phyloP scores from a whole-genome alignment of 2,797 vertebrate genomes.

The Nasua narica region DNA sequence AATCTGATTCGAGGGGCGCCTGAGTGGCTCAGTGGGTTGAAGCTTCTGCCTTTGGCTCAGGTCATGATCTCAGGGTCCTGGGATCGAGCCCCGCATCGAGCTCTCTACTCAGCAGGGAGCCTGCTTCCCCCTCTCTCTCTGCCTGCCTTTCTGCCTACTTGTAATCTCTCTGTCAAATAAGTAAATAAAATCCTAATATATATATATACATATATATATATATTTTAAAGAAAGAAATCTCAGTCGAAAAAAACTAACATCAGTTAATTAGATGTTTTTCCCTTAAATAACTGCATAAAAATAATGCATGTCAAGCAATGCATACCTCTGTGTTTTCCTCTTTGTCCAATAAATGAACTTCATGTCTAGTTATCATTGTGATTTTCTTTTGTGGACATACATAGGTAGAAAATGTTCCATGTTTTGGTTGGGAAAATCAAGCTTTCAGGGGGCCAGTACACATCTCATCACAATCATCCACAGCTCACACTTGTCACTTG shows the following conservation, averaged over 20 bases:
- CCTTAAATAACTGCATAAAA: neutral
- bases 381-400: neutral
- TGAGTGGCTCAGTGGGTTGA: too few species aligned
- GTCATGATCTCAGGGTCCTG: too few species aligned
- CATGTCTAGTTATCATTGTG: neutral
- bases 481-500: neutral
- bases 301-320: neutral
- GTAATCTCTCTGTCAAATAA: too few species aligned
- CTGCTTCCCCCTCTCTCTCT: too few species aligned
- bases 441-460: neutral
- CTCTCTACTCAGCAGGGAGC: too few species aligned
- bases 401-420: neutral
- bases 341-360: neutral
- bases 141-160: too few species aligned
- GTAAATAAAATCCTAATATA: too few species aligned
- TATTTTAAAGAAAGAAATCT: too few species aligned
- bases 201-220: too few species aligned
- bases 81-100: too few species aligned
- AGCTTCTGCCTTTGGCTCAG: too few species aligned
- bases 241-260: conserved; percentile 30
- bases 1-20: too few species aligned
- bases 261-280: neutral
- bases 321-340: neutral
- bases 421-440: conserved; percentile 52
- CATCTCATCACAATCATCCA: neutral